Conservation (phyloP, 2,888 invertebrate genomes). For the Drosophila barbarae region DNA sequence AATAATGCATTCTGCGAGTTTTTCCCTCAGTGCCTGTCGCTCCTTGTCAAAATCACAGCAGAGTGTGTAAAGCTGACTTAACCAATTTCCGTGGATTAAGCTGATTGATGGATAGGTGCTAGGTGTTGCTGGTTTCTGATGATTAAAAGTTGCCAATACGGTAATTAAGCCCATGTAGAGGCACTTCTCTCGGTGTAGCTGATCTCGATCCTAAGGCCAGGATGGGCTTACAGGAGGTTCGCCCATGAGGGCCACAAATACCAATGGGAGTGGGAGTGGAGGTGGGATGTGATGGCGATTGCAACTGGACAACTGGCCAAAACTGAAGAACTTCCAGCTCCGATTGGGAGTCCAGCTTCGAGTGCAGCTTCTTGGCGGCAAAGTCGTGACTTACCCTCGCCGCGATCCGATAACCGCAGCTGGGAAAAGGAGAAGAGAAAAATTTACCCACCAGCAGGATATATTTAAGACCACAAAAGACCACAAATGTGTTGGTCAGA, state of each 20-base stretch:
- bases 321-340: slow-evolving; percentile 20
- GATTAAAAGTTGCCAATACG: slow-evolving; percentile 1
- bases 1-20: accelerated
- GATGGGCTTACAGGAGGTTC: slow-evolving; percentile 2
- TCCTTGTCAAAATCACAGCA: background rate
- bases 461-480: slow-evolving; percentile 77
- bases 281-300: slow-evolving; percentile 7
- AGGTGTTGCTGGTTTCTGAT: background rate
- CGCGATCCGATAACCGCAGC: slow-evolving; percentile 74
- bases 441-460: slow-evolving; percentile 79
- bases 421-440: slow-evolving; percentile 53
- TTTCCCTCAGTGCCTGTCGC: background rate
- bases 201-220: background rate
- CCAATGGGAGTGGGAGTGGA: slow-evolving; percentile 20
- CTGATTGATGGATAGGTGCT: slow-evolving; percentile 6
- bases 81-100: background rate
- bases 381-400: slow-evolving; percentile 77
- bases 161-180: too few species aligned
- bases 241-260: slow-evolving; percentile 22
- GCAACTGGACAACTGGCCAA: slow-evolving; percentile 1
- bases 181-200: background rate
- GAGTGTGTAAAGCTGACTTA: slow-evolving; percentile 13
- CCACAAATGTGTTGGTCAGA: slow-evolving; percentile 58
- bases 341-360: background rate
- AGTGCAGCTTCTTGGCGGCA: slow-evolving; percentile 52